Evolutionary conservation across 2,888 invertebrate genomes (phyloP), one percentile per base, ranked within the genome.

Genomic region (Hermaeophaga mercurialis): DNA sequence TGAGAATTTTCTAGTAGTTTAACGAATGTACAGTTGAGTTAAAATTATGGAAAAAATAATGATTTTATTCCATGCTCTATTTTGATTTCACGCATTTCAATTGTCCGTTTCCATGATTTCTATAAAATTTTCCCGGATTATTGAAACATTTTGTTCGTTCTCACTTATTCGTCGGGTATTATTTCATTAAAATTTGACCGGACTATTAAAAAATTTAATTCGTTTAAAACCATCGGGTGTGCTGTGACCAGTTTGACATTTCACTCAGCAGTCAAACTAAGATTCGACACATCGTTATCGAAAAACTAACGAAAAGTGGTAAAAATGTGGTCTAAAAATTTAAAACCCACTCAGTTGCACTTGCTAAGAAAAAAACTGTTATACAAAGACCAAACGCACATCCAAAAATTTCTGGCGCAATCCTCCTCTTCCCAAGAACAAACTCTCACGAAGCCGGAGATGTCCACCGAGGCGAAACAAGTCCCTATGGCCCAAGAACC

Each of bases 321-420:
- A 24, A 43, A 43, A 43, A 43, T 43, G 43, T 43, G 43, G 43
- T 43, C 24, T 15, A 43, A 11, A 8, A 19, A 41, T 26, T 2
- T 43, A 6, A n/a, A n/a, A 41, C 8, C 22, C 3, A 22, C 11
- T 12, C 22, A 11, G 11, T 8, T 43, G 11, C 24, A 14, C 3
- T 15, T 9, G 9, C 15, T 15, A 43, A 43, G 43, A 43, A 11
- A 1, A 9, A 24, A 24, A 14, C 26, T 26, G 14, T 12, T 8
- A 26, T 2, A n/a, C 26, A 43, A 43, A 24, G n/a, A 24, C 12
- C 26, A 4, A 3, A 3, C 26, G 14, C 15, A 14, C 15, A 12
- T 14, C 12, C 11, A 24, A 18, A 24, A 43, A 43, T 24, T 3
- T 26, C 3, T 24, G 9, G 24, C 11, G 1, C 12, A 43, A 7